Conservation (phyloP, 1,140 invertebrate genomes). For the honey bee (Apis mellifera) region Amel_HAv3.1 CM009931.2:25871501-25872000, state of each 20-base stretch:
- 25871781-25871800: background rate
- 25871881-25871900: no score
- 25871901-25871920: no score
- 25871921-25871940: no score
- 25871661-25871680: conserved; percentile 16
- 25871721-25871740: background rate
- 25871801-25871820: background rate
- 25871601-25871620: background rate
- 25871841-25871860: no score
- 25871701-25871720: conserved; percentile 19
- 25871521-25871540: background rate
- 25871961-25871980: no score
- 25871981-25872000: no score
- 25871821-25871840: conserved; percentile 5
- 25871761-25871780: conserved; percentile 15
- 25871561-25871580: background rate
- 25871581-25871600: background rate
- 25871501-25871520: background rate
- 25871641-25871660: conserved; percentile 2
- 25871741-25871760: conserved; percentile 30
- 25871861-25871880: background rate
- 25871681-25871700: conserved; percentile 32
- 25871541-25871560: background rate
- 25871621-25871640: background rate
- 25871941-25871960: no score